Conservation (phyloP, 2,113 vertebrate genomes). For the rabbit (Oryctolagus cuniculus) region DNA sequence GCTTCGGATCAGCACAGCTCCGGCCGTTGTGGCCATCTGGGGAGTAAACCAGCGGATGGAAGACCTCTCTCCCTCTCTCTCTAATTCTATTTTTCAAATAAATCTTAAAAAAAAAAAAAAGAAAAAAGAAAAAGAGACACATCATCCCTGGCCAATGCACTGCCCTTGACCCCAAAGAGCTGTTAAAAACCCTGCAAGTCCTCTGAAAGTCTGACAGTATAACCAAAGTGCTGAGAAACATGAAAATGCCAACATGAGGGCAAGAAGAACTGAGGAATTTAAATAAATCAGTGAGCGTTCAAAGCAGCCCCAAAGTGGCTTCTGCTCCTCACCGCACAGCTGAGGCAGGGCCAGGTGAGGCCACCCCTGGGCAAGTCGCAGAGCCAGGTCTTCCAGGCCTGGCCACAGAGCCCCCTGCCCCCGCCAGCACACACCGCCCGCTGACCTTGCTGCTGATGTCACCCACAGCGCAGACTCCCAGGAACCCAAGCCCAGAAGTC, state of each 20-base stretch:
- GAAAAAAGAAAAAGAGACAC: neutral
- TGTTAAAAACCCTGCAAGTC: too few relatives aligned
- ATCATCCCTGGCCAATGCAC: accelerated
- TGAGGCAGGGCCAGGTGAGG: neutral
- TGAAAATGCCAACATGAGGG: neutral
- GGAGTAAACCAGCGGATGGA: too few relatives aligned
- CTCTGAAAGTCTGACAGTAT: neutral
- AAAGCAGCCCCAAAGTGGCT: neutral
- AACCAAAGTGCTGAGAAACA: neutral
- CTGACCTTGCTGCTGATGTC: too few relatives aligned
- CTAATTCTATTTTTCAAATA: too few relatives aligned
- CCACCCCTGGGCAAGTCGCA: neutral
- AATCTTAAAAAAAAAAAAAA: too few relatives aligned
- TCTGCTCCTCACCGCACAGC: neutral
- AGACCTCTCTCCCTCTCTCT: too few relatives aligned
- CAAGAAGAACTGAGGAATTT: neutral
- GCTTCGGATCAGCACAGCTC: too few relatives aligned
- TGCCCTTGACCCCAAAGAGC: neutral
- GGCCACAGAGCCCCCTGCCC: neutral
- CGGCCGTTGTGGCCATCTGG: too few relatives aligned
- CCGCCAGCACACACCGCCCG: neutral
- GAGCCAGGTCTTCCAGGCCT: neutral
- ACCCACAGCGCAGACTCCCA: neutral
- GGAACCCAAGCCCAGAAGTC: neutral
- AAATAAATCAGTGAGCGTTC: neutral